Evolutionary conservation across 2,888 invertebrate genomes (phyloP).

Genomic region (Morpho achilles): DNA sequence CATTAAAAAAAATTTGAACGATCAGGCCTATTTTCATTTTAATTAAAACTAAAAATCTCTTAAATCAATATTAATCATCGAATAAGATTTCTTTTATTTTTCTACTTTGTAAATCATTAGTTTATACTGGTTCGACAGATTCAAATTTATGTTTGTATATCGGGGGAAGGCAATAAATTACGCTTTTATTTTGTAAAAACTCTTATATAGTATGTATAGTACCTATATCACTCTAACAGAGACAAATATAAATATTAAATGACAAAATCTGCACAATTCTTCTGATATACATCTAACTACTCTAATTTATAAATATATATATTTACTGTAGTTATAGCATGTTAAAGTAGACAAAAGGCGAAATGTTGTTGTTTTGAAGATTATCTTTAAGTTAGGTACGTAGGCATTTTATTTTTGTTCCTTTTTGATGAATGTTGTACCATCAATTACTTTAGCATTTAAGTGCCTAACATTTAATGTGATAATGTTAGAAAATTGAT

Average conservation of each 20-base stretch:
- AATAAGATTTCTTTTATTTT: slow-evolving; percentile 6
- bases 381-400: slow-evolving; percentile 33
- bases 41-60: background rate
- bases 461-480: slow-evolving; percentile 57
- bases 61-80: background rate
- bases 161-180: slow-evolving; percentile 86
- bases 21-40: background rate
- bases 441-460: slow-evolving; percentile 43
- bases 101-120: background rate
- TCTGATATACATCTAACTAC: slow-evolving; percentile 18
- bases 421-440: slow-evolving; percentile 51
- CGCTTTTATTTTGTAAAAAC: slow-evolving; percentile 79
- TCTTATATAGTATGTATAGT: slow-evolving; percentile 29
- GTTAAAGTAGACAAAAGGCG: slow-evolving; percentile 43
- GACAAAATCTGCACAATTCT: slow-evolving; percentile 21
- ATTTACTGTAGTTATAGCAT: slow-evolving; percentile 22
- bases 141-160: slow-evolving; percentile 46
- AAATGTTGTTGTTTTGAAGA: slow-evolving; percentile 37
- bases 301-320: slow-evolving; percentile 18
- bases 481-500: slow-evolving; percentile 66
- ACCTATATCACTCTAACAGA: slow-evolving; percentile 23
- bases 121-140: slow-evolving; percentile 31
- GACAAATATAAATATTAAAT: slow-evolving; percentile 15
- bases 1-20: background rate
- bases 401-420: slow-evolving; percentile 48